Evolutionary conservation across 2,113 vertebrate species (phyloP).

Genomic region (Trinectes maculatus): DNA sequence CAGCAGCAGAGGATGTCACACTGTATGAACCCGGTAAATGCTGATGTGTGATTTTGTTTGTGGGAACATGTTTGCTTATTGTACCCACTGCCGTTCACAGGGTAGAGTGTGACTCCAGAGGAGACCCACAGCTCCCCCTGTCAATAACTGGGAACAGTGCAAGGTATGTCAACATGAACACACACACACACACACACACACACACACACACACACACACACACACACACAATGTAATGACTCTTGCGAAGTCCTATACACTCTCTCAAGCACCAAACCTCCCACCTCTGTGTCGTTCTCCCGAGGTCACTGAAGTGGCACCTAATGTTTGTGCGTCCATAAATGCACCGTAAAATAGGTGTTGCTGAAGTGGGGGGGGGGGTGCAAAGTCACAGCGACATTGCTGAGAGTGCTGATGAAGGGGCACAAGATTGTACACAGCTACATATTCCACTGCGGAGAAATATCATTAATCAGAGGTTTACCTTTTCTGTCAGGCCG

Average conservation of each 20-base stretch:
- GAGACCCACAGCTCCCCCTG: slow-evolving; percentile 74
- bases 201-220: too few relatives aligned
- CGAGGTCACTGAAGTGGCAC: slow-evolving; percentile 25
- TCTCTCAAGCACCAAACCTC: not conserved
- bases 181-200: too few relatives aligned
- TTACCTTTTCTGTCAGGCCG: slow-evolving; percentile 60
- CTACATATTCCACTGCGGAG: slow-evolving; percentile 57
- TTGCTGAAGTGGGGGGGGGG: slow-evolving; percentile 31
- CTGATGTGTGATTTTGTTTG: slow-evolving; percentile 8
- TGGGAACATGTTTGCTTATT: slow-evolving; percentile 4
- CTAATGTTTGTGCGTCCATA: slow-evolving; percentile 43
- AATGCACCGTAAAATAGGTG: slow-evolving; percentile 53
- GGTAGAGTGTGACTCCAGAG: not conserved
- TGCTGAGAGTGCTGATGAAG: slow-evolving; percentile 44
- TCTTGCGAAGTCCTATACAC: slow-evolving; percentile 9
- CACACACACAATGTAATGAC: slow-evolving; percentile 11
- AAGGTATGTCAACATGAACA: too few relatives aligned
- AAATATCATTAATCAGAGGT: slow-evolving; percentile 64
- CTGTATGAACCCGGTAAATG: not conserved
- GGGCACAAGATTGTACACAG: slow-evolving; percentile 36
- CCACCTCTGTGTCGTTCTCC: slow-evolving; percentile 8
- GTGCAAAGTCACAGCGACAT: slow-evolving; percentile 67
- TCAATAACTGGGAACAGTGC: slow-evolving; percentile 15
- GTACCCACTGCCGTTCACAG: slow-evolving; percentile 10
- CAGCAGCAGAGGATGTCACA: slow-evolving; percentile 11